Evolutionary conservation across 2,888 invertebrate genomes (phyloP).

Genomic region (Ganaspis brasiliensis): DNA sequence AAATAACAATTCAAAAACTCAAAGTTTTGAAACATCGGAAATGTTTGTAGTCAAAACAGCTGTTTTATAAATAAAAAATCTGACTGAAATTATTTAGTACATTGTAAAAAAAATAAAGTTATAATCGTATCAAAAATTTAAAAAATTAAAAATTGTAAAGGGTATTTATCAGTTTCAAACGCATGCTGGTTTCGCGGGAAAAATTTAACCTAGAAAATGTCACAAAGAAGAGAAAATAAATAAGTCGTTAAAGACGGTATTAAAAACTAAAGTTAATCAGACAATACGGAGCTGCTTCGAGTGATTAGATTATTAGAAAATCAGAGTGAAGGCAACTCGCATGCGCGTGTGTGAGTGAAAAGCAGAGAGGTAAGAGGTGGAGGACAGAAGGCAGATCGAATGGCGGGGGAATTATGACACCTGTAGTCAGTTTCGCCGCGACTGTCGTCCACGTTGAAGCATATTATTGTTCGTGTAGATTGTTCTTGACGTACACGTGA

Average conservation of each 20-base stretch:
- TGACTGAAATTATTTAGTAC: too few relatives aligned
- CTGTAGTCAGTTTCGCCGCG: conserved; percentile 79
- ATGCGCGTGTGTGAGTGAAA: conserved; percentile 46
- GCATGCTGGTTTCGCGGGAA: too few relatives aligned
- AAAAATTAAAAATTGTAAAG: too few relatives aligned
- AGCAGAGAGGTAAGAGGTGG: conserved; percentile 44
- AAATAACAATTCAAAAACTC: too few relatives aligned
- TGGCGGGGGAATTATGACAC: conserved; percentile 68
- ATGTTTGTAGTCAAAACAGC: too few relatives aligned
- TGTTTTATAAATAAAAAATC: too few relatives aligned
- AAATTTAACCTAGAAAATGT: too few relatives aligned
- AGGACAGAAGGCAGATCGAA: conserved; percentile 28
- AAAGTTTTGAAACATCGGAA: too few relatives aligned
- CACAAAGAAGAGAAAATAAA: too few relatives aligned
- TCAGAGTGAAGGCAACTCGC: conserved; percentile 39
- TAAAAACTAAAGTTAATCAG: conserved; percentile 7
- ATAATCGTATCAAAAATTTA: too few relatives aligned
- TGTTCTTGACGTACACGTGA: conserved; percentile 65
- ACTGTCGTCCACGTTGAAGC: conserved; percentile 75
- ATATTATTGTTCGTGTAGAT: conserved; percentile 62
- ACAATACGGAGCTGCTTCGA: conserved; percentile 5
- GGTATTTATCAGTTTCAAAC: too few relatives aligned
- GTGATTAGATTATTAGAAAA: conserved; percentile 39
- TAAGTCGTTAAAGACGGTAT: not conserved
- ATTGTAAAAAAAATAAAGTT: too few relatives aligned